Base-by-base conservation (phyloP, 2,888 invertebrate genomes). In the Tillus elongatus region DNA sequence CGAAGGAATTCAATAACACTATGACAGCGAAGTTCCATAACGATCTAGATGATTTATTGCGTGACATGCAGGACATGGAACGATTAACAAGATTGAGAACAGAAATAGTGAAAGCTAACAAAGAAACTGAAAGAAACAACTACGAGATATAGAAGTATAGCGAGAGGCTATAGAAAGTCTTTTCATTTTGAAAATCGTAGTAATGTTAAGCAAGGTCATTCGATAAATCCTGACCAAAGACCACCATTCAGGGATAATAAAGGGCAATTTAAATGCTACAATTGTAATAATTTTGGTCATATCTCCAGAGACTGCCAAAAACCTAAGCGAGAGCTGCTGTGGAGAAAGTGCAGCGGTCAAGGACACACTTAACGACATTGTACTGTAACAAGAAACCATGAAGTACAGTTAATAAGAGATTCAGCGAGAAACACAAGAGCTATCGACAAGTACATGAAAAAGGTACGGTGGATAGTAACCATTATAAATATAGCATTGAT, bases 1-100 rank as follows among this genome's bases (percentile, higher is more conserved):
- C 33, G 10, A 33, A 26, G 26, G 33, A 33, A 19, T 33, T 33
- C n/a, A n/a, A n/a, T n/a, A n/a, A n/a, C n/a, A n/a, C 13, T 3
- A 13, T 19, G 3, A 26, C n/a, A 26, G 14, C 26, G 10, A 24
- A 26, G 10, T 12, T n/a, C 13, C 12, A 26, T 14, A 33, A 11
- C 11, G 16, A 33, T 33, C 8, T 24, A 33, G 33, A 33, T 3
- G 33, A 33, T 13, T 28, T 3, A 28, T 28, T 2, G 11, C 10
- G 28, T 28, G 28, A 28, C 10, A 12, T 28, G 13, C 28, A 12
- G 13, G 13, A n/a, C 11, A 28, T 13, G 28, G 13, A 13, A 28
- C 13, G 13, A 12, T 2, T 28, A 11, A 28, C 28, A 28, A 28
- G 13, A 6, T 28, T 12, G 28, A 28, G 13, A n/a, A n/a, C n/a